Base-by-base conservation (phyloP, 2,888 invertebrate species). In the Hyalella azteca region DNA sequence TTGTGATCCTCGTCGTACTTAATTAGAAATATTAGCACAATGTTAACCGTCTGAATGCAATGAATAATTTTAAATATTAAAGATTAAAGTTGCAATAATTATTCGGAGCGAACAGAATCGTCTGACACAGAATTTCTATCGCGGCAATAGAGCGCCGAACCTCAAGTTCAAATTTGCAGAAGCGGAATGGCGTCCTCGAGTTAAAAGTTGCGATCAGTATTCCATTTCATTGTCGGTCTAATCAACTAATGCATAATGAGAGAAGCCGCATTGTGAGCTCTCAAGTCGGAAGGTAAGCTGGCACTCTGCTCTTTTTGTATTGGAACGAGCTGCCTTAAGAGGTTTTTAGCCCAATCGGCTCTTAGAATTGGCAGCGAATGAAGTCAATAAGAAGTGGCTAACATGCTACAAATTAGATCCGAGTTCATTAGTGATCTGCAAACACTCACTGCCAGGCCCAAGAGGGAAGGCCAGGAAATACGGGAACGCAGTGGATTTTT, bases 311-410 rank as follows among this genome's bases (percentile, higher is more conserved):
- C 36, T 66, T 66, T 66, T 66, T 66, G 66, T 66, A 66, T 66
- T 36, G 36, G 66, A 66, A 66, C 36, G 66, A 66, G 29, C 19
- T n/a, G 66, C 29, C 66, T 32, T 66, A 66, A 66, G 36, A 66
- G 66, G 29, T 66, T 66, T 66, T 66, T 66, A 29, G 66, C 29
- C 66, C 66, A 66, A 66, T 66, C 66, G 66, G 66, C 32, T 36
- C 66, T 66, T 66, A 66, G 36, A 66, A 66, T 66, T 66, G 66
- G 66, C 66, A 66, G 66, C 36, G 66, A 66, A 66, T 66, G 66
- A 66, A 66, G 66, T 66, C 66, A 66, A 66, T 66, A 66, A 66
- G 66, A 66, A 66, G 36, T 29, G 66, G 66, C 66, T 66, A 66
- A 66, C 66, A 66, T 66, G 66, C 36, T 29, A 66, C 66, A 66